Conservation (phyloP, 2,888 invertebrate species). For the Iphiclides podalirius region DNA sequence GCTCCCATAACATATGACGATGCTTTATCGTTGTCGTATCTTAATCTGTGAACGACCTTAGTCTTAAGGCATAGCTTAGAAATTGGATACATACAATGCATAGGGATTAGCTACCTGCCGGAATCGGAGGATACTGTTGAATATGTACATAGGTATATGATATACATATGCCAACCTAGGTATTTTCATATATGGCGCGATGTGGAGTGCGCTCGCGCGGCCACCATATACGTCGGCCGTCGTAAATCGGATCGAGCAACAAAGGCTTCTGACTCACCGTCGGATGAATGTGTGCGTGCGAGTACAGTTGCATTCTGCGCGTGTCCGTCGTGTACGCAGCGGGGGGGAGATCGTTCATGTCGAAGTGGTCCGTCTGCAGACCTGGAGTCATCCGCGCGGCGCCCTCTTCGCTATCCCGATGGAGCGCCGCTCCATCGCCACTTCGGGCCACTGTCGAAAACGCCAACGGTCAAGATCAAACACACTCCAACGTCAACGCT, state of each 20-base stretch:
- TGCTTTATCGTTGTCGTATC: not conserved
- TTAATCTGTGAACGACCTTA: not conserved
- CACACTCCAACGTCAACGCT: not conserved
- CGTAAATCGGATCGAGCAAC: conserved; percentile 34
- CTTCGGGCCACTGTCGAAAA: conserved; percentile 58
- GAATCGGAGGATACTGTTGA: not conserved
- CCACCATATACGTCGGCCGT: conserved; percentile 25
- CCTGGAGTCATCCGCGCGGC: conserved; percentile 54
- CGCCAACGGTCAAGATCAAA: not conserved
- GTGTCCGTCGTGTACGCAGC: conserved; percentile 58
- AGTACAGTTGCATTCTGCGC: conserved; percentile 68
- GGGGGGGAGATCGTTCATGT: conserved; percentile 68
- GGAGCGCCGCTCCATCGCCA: conserved; percentile 57
- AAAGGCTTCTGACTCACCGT: conserved; percentile 53
- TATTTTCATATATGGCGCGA: conserved; percentile 7
- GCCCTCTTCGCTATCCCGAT: conserved; percentile 53
- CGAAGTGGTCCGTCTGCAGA: conserved; percentile 51
- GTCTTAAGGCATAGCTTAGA: not conserved
- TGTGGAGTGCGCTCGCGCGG: conserved; percentile 1
- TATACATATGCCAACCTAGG: no score
- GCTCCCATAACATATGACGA: not conserved
- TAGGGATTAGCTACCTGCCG: not conserved
- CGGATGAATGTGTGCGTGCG: conserved; percentile 61
- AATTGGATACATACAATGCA: not conserved
- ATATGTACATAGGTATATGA: not conserved